A percentile compares a stretch with the other conserved stretches of the same genome.
Conservation (phyloP, 35 echinoderm and acorn worm species). For the Lytechinus variegatus region DNA sequence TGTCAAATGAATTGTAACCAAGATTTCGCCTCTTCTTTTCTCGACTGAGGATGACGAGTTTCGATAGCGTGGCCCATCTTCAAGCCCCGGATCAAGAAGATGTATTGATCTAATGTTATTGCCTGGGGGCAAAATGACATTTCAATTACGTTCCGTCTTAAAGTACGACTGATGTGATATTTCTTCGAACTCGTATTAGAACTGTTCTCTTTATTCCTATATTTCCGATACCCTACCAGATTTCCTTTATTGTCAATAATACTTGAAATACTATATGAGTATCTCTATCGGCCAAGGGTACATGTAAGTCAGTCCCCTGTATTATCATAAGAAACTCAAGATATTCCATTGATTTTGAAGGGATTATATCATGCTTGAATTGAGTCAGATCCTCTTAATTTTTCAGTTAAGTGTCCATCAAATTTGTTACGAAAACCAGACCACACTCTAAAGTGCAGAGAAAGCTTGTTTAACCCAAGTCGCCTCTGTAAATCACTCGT, state of each 20-base stretch:
- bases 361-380: not conserved
- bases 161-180: not conserved
- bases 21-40: not conserved
- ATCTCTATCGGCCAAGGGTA: not conserved
- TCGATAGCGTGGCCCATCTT: not conserved
- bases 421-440: not conserved
- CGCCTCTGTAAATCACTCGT: not conserved
- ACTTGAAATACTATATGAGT: not conserved
- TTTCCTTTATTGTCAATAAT: not conserved
- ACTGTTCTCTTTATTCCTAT: not conserved
- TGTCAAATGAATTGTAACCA: not conserved
- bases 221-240: not conserved
- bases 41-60: not conserved
- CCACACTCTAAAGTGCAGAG: not conserved
- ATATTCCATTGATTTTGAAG: not conserved
- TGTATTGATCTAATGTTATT: not conserved
- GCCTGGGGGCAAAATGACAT: not conserved
- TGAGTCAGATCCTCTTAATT: not conserved
- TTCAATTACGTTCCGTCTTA: not conserved
- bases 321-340: not conserved
- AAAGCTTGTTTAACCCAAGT: not conserved
- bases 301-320: not conserved
- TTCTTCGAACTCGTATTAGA: not conserved
- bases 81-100: not conserved
- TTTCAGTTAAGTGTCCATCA: not conserved